Base-by-base conservation (phyloP, 1,140 invertebrate species). In the Atta texana region DNA sequence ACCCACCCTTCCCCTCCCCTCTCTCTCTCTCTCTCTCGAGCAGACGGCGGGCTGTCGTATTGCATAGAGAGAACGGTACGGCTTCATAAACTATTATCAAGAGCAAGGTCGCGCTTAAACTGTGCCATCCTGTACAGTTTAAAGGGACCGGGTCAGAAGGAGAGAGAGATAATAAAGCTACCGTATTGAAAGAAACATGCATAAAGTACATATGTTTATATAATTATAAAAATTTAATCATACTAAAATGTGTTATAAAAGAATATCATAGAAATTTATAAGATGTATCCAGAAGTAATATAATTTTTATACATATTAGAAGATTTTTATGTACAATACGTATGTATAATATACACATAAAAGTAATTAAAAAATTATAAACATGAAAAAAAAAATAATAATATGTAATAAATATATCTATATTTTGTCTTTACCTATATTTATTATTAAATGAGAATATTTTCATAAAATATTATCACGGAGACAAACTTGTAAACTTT, bases 11-110 rank as follows among this genome's bases (percentile, higher is more conserved):
- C 64, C 39, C 64, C 24, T 51, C 44, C 31, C 6, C 31, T 5
- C 31, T 34, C 31, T 57, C 44, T 49, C 84, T 81, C 28, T 87
- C 77, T 84, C 74, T 74, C 71, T 78, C 71, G 55, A 44, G 53
- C 75, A 68, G 72, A 75, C 88, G 88, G 72, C 87, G 75, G 78
- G 57, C 78, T 91, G 82, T 87, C 89, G 89, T 84, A 80, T 61
- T 57, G 89, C 90, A 87, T 88, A 89, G 89, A 90, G 90, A 91
- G 76, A 81, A 71, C 69, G 75, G 81, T 16, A 75, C 72, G 80
- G 85, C 89, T 94, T 94, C 93, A 93, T 94, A 94, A 94, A 94
- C 93, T 95, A 94, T 94, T 94, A 95, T 93, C 93, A 95, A 91
- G 92, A 90, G 91, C 92, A 92, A 95, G 93, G 94, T 94, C 93